Evolutionary conservation across 2,113 vertebrate species (phyloP), one percentile per base, ranked within the genome.

Genomic region (Dicerorhinus sumatrensis): DNA sequence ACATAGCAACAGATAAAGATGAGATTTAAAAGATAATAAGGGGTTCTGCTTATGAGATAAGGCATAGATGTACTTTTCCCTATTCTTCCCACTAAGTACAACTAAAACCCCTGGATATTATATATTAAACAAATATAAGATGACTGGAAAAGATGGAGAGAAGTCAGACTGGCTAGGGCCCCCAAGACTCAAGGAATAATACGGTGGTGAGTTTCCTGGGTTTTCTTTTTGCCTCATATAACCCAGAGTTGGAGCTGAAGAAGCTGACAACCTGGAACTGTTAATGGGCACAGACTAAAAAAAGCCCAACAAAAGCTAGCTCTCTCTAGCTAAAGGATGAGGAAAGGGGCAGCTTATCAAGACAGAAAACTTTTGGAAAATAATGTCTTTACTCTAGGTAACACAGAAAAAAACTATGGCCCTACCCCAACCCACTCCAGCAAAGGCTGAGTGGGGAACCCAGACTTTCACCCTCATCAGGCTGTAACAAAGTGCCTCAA

Each of bases 151-250:
- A 91, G 20, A 13, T 70, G 20, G 20, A 73, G 21, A 75, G 17
- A 91, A 18, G 29, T 83, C 17, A 86, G 9, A 69, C 20, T 87
- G 31, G 5, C 14, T 67, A 80, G 54, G 13, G 0, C 13, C 20
- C 29, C 13, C 7, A 39, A 36, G 9, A 63, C 27, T 36, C 9
- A 75, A 42, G 58, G 36, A 94, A 93, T 72, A 48, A 36, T 13
- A 56, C 56, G 27, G 16, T 73, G 12, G 4, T 94, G 16, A 86
- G 23, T 90, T 94, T 48, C 31, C 29, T 94, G 21, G 42, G 11
- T 76, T 97, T 94, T 80, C 14, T 91, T 88, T 92, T 56, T 72
- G 36, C 42, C 36, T 81, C 23, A 77, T 72, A 65, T 92, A 69
- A 85, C 10, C 21, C 8, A 89, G 72, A 95, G 83, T 70, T 83